Conservation (phyloP, 2,888 invertebrate species). For the Noctua fimbriata region DNA sequence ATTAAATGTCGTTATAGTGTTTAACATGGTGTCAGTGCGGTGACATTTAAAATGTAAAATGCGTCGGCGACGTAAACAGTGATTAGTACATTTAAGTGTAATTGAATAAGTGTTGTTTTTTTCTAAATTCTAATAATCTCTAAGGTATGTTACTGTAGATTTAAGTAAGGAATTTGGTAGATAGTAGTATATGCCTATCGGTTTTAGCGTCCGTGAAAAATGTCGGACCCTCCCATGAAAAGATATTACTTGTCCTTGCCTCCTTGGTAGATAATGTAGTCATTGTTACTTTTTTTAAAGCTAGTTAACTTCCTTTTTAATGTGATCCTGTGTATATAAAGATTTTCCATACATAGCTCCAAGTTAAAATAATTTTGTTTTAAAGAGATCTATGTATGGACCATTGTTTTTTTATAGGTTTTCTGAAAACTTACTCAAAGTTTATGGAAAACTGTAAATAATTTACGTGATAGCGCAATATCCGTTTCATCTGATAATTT, state of each 20-base stretch:
- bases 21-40: constrained; percentile 36
- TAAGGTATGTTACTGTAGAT: constrained; percentile 47
- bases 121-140: constrained; percentile 36
- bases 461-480: neutral
- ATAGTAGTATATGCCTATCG: constrained; percentile 7
- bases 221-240: neutral
- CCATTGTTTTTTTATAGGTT: neutral
- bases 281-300: neutral
- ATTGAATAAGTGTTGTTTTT: constrained; percentile 81
- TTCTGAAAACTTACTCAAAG: neutral
- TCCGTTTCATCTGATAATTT: neutral
- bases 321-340: neutral
- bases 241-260: neutral
- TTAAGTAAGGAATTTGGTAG: constrained; percentile 5
- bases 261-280: neutral
- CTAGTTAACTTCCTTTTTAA: neutral
- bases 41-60: constrained; percentile 72
- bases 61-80: constrained; percentile 86
- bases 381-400: neutral
- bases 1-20: constrained; percentile 4
- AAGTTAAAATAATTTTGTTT: neutral
- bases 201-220: neutral
- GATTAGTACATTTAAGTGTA: constrained; percentile 79
- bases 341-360: too few relatives aligned
- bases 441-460: neutral